Base-by-base conservation (phyloP, 1,140 invertebrate species). In the Pectinophora gossypiella region DNA sequence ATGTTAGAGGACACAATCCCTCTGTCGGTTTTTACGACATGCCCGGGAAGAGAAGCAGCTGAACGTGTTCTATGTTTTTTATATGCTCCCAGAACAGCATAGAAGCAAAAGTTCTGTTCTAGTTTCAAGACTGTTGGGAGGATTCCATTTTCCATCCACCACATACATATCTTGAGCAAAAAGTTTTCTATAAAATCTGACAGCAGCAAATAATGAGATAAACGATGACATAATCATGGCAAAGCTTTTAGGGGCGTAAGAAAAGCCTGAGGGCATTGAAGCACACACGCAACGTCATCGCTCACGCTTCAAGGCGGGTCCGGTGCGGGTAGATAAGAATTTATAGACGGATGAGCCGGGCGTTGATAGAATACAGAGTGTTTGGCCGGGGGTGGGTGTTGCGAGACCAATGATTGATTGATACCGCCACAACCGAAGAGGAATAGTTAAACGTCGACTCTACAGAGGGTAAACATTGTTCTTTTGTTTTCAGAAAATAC, bases 361-460 rank as follows among this genome's bases (percentile, higher is more conserved):
- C 68, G 64, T 70, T 69, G 64, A 76, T 74, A 76, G 70, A 77
- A 78, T 75, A 72, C 64, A 64, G 63, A 67, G 66, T 70, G 65
- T 66, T 65, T 63, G 55, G 51, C 57, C 55, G 42, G 60, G 64
- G 56, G 18, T 20, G 42, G 42, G 15, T 1, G 16, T 15, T 46
- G 43, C 54, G 54, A 52, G 56, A 61, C 54, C 62, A 54, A 72
- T 76, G 75, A 79, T 79, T 81, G 74, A 78, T 81, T 72, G 68
- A 68, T 69, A 61, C 58, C 53, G 59, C 48, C 48, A 45, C 55
- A 46, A 49, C 54, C 56, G 50, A 52, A 72, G 54, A 64, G 55
- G 59, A 71, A 73, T 67, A 67, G 65, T 59, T 64, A 62, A 73
- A 73, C 53, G 45, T 56, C 56, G 51, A 48, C 57, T 46, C 60